phyloP scores from a whole-genome alignment of 2,888 invertebrate species.

The Spisula solida region DNA sequence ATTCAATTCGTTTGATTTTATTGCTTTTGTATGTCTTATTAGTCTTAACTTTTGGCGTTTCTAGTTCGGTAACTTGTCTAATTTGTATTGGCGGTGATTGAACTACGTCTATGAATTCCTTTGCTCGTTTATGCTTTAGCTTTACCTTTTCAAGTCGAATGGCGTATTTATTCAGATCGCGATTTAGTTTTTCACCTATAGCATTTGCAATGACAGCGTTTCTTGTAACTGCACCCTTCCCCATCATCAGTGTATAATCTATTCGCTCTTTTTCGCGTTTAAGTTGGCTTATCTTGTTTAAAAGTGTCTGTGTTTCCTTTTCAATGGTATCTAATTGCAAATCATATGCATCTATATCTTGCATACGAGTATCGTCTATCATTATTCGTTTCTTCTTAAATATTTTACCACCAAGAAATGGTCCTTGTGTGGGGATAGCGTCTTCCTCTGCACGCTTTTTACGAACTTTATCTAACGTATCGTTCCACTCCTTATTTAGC shows the following conservation, averaged over 20 bases:
- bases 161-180: slow-evolving; percentile 66
- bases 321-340: slow-evolving; percentile 56
- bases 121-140: slow-evolving; percentile 56
- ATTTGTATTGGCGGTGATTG: no score
- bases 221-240: slow-evolving; percentile 54
- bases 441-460: slow-evolving; percentile 57
- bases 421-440: slow-evolving; percentile 62
- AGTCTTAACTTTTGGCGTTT: background rate
- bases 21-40: background rate
- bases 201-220: slow-evolving; percentile 59
- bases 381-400: slow-evolving; percentile 55
- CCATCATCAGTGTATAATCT: slow-evolving; percentile 56
- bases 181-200: slow-evolving; percentile 61
- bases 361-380: slow-evolving; percentile 26
- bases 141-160: slow-evolving; percentile 64
- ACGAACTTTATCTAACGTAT: slow-evolving; percentile 36
- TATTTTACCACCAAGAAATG: slow-evolving; percentile 58
- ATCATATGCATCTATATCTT: slow-evolving; percentile 60
- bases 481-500: slow-evolving; percentile 48
- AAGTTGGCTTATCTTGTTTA: slow-evolving; percentile 61
- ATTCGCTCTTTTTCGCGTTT: slow-evolving; percentile 64
- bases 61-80: background rate
- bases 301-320: slow-evolving; percentile 62
- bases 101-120: slow-evolving; percentile 21
- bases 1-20: background rate